A percentile compares a stretch with the other conserved stretches of the same genome.
These are phyloP conservation scores for Mobula birostris DNA, from an alignment of 2,113 vertebrate species.

Conservation along the genomic window DNA sequence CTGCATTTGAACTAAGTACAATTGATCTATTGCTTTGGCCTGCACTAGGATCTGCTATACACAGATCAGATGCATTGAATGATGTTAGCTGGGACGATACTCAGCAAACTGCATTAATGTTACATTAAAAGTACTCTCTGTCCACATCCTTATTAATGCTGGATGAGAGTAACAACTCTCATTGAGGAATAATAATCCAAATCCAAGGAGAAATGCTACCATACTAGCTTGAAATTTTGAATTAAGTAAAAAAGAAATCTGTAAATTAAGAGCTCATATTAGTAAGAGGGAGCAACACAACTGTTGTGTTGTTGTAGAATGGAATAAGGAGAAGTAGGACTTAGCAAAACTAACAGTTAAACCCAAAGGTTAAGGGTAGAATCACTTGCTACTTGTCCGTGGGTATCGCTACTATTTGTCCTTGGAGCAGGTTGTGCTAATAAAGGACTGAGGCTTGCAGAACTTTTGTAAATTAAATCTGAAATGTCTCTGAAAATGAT, in stretches of 20 bases:
- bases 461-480: too few relatives aligned
- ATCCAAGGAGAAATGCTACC: background rate
- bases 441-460: too few relatives aligned
- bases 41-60: background rate
- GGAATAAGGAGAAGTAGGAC: too few relatives aligned
- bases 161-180: background rate
- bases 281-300: background rate
- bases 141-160: background rate
- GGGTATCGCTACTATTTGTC: too few relatives aligned
- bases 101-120: background rate
- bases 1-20: background rate
- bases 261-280: background rate
- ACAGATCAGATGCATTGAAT: background rate
- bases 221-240: background rate
- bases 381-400: too few relatives aligned
- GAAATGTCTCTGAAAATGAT: too few relatives aligned
- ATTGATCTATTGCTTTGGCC: background rate
- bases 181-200: background rate
- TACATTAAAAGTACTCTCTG: background rate
- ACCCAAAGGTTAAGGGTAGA: too few relatives aligned
- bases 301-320: background rate
- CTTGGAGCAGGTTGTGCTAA: too few relatives aligned
- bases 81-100: background rate
- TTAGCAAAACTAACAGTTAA: too few relatives aligned
- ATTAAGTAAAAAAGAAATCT: background rate